Percentiles rank a stretch among this genome's conserved stretches.
phyloP scores from a whole-genome alignment of 2,888 invertebrate species.

The Dexiosoma caninum region DNA sequence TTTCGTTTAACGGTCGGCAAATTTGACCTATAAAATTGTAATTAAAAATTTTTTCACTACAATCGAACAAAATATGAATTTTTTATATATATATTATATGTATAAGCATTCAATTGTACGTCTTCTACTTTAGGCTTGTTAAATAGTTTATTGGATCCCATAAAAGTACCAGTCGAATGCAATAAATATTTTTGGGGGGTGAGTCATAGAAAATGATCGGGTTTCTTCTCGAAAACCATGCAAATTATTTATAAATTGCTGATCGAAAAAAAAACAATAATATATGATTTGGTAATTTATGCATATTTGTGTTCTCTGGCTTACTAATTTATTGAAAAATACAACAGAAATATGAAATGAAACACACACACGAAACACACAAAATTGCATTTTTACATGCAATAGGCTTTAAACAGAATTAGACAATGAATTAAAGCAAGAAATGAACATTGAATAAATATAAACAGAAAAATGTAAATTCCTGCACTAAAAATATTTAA shows the following conservation, averaged over 20 bases:
- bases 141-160: no score
- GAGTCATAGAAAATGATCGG: conserved; percentile 46
- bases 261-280: not conserved
- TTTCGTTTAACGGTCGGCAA: no score
- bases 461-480: conserved; percentile 30
- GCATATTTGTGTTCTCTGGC: conserved; percentile 28
- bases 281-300: conserved; percentile 45
- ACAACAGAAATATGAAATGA: conserved; percentile 4
- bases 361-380: conserved; percentile 29
- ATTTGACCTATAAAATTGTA: no score
- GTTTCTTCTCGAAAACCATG: conserved; percentile 8
- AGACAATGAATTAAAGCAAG: conserved; percentile 22
- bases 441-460: conserved; percentile 14
- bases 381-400: conserved; percentile 65
- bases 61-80: no score
- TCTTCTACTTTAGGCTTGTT: no score
- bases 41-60: no score
- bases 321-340: not conserved
- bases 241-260: conserved; percentile 39
- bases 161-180: no score
- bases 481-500: not conserved
- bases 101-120: no score
- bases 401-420: conserved; percentile 48
- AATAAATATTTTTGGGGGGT: conserved; percentile 16
- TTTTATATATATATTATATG: no score